Base-by-base conservation (phyloP, 2,113 vertebrate species). In the Chaetura pelagica region DNA sequence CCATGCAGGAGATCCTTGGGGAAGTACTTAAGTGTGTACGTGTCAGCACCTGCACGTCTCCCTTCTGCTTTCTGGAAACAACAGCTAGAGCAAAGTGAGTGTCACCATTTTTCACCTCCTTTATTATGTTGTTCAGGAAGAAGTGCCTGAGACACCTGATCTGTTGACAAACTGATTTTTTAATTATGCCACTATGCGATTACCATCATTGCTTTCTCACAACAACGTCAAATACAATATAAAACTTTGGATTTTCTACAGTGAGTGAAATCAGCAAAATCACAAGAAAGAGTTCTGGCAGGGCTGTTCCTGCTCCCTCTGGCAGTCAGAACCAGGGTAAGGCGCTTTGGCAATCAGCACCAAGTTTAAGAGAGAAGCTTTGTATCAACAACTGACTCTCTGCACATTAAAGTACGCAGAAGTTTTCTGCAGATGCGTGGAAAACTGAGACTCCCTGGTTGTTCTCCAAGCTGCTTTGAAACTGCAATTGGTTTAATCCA, bases 281-380 rank as follows among this genome's bases (percentile, higher is more conserved):
- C 32, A 15, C 44, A 5, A 82, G 48, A 78, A 5, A 79, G 55
- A 81, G 52, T 26, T 73, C 72, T 27, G 30, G 80, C 58, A 83
- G 84, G 15, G 82, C 77, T 77, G 63, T 44, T 38, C 40, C 88
- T 91, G 84, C 84, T 77, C 35, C 61, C 5, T 87, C 76, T n/a
- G 63, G 18, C 63, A 67, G 64, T 77, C 40, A 68, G 51, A 67
- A 76, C 81, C 59, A 71, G 90, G 83, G 86, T 93, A 96, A 97
- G 88, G 86, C 95, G 68, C 85, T 94, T 96, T 91, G 87, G 95
- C 64, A 93, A 93, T 92, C 84, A 97, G 96, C 96, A 98, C 97
- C 97, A 54, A 87, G 63, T 87, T 94, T 76, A 95, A 90, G 89
- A 13, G 30, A 94, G 14, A 51, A 77, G 81, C 40, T 90, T 49